phyloP scores from a whole-genome alignment of 1,140 invertebrate genomes.

The Formica exsecta region DNA sequence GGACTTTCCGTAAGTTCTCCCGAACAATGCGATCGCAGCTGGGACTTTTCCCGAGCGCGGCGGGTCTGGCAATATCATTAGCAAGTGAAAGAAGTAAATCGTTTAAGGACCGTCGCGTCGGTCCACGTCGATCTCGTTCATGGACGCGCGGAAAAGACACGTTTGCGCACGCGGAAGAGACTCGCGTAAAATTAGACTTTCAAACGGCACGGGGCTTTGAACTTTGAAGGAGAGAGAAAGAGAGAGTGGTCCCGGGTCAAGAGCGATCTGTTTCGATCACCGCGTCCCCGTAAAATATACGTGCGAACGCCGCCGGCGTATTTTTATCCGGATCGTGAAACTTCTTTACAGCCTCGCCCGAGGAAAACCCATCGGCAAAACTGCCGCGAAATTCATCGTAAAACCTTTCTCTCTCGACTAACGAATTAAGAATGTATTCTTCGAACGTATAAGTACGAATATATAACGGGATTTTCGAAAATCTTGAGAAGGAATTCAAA shows the following conservation, averaged over 20 bases:
- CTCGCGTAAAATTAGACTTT: conserved; percentile 61
- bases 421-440: conserved; percentile 19
- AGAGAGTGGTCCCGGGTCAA: conserved; percentile 41
- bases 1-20: conserved; percentile 48
- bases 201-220: neutral
- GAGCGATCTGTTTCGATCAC: conserved; percentile 59
- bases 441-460: neutral
- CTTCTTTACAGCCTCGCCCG: conserved; percentile 36
- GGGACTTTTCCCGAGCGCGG: conserved; percentile 47
- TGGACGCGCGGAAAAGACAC: conserved; percentile 24
- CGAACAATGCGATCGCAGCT: conserved; percentile 48
- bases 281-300: conserved; percentile 47
- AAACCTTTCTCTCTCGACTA: conserved; percentile 26
- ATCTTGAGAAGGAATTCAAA: conserved; percentile 30
- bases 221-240: conserved; percentile 11
- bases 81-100: conserved; percentile 63
- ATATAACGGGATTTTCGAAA: conserved; percentile 8
- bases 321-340: conserved; percentile 53
- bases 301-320: conserved; percentile 20
- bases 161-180: neutral
- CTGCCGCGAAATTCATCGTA: conserved; percentile 34
- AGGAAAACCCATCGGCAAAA: conserved; percentile 29
- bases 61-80: conserved; percentile 51
- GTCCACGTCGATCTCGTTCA: conserved; percentile 39
- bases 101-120: conserved; percentile 43